Evolutionary conservation across 2,113 vertebrate species (phyloP).

Genomic region (Gila orcuttii): DNA sequence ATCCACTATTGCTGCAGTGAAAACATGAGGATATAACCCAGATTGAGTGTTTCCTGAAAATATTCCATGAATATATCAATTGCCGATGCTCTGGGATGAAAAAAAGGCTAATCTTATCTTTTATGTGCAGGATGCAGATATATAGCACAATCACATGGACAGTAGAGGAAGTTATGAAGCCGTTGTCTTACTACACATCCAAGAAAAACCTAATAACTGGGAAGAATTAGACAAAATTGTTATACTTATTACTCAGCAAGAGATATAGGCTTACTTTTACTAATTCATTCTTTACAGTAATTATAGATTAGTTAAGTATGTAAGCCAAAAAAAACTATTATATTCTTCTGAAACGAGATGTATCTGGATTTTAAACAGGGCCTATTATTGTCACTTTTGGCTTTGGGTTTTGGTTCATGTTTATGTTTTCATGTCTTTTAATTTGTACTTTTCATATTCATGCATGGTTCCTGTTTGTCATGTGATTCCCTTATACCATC

Average conservation of each 20-base stretch:
- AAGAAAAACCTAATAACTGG: not conserved
- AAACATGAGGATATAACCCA: not conserved
- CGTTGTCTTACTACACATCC: not conserved
- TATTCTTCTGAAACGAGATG: not conserved
- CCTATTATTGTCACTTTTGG: too few species aligned
- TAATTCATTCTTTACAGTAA: not conserved
- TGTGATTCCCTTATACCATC: too few species aligned
- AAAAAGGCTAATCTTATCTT: not conserved
- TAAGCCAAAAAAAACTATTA: not conserved
- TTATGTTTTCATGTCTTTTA: too few species aligned
- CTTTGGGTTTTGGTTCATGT: too few species aligned
- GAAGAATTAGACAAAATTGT: not conserved
- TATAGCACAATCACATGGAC: not conserved
- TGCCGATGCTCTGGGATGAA: not conserved
- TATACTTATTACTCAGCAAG: not conserved
- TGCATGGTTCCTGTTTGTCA: too few species aligned
- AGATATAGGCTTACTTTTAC: not conserved
- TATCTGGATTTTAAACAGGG: not conserved
- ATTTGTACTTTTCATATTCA: too few species aligned
- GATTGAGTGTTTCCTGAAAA: not conserved
- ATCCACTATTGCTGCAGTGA: not conserved
- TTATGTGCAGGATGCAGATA: not conserved
- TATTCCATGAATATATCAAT: not conserved
- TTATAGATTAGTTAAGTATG: not conserved
- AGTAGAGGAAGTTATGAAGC: not conserved